Evolutionary conservation across 2,113 vertebrate species (phyloP).

Genomic region (Garra rufa): DNA sequence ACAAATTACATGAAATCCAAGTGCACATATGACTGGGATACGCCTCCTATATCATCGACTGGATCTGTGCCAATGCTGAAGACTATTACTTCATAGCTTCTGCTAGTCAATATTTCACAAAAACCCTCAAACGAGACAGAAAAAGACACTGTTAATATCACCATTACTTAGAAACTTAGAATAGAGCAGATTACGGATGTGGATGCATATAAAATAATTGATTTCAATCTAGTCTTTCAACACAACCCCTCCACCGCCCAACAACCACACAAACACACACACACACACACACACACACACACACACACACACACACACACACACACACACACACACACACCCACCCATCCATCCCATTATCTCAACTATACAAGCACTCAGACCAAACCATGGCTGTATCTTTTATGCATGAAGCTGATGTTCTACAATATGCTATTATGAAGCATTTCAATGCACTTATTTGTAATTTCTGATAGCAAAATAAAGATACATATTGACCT

Average conservation of each 20-base stretch:
- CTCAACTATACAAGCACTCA: conserved; percentile 21
- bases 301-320: conserved; percentile 30
- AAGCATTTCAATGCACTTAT: not conserved
- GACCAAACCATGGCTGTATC: not conserved
- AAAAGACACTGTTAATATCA: not conserved
- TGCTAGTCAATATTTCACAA: not conserved
- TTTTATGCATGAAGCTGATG: not conserved
- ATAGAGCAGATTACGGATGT: conserved; percentile 4
- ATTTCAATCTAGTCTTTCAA: conserved; percentile 29
- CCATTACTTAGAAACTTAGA: not conserved
- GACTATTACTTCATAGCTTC: conserved; percentile 10
- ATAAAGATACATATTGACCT: conserved; percentile 13
- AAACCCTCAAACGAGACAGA: not conserved
- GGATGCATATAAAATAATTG: not conserved
- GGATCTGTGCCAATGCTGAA: conserved; percentile 15
- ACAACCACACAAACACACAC: conserved; percentile 30
- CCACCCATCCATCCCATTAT: conserved; percentile 31
- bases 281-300: conserved; percentile 31
- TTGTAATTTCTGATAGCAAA: not conserved
- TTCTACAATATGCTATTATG: not conserved
- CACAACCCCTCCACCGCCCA: conserved; percentile 26
- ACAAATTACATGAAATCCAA: not conserved
- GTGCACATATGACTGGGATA: not conserved
- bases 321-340: conserved; percentile 31
- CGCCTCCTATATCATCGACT: conserved; percentile 19